Evolutionary conservation across 2,888 invertebrate genomes (phyloP), one percentile per base, ranked within the genome.

Genomic region (Aromia moschata): DNA sequence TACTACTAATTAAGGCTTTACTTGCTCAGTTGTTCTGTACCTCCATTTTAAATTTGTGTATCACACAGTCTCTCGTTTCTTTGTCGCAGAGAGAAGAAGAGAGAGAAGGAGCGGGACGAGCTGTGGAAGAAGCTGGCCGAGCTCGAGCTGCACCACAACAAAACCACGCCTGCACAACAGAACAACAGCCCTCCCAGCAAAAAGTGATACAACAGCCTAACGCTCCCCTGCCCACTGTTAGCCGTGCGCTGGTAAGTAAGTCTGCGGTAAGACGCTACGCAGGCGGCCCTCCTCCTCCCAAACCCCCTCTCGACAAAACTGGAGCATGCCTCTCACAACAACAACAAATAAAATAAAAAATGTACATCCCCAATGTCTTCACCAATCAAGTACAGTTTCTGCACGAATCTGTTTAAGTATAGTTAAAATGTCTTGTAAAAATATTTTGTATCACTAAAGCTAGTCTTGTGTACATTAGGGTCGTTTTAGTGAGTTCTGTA

Each of bases 71-170:
- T 4, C 17, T 46, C 44, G 44, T 30, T 40, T 46, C 46, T 55
- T n/a, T 58, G 60, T 77, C 78, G 30, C 80, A 95, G 96, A 86
- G 94, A 97, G 86, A 92, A 95, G 86, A 92, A 95, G 86, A 85
- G 94, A 83, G 94, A 97, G 87, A 89, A 97, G 85, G 94, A 98
- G 86, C 86, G 96, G 82, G 95, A 96, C 82, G 98, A 99, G 83
- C 85, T 99, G 82, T 99, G 99, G 99, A 94, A 94, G 85, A 92
- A 89, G 84, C 85, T 96, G 82, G 91, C 90, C 78, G 94, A 95
- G 85, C 86, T 96, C 84, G 94, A 95, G 87, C 85, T 93, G 80
- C 86, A 84, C 83, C 84, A 84, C 81, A 83, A 82, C 82, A 84
- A 84, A 76, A 82, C 81, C 70, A 64, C 47, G 40, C 53, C 64